Evolutionary conservation across 1,140 invertebrate genomes (phyloP).

Genomic region (Drosophila pectinifera): DNA sequence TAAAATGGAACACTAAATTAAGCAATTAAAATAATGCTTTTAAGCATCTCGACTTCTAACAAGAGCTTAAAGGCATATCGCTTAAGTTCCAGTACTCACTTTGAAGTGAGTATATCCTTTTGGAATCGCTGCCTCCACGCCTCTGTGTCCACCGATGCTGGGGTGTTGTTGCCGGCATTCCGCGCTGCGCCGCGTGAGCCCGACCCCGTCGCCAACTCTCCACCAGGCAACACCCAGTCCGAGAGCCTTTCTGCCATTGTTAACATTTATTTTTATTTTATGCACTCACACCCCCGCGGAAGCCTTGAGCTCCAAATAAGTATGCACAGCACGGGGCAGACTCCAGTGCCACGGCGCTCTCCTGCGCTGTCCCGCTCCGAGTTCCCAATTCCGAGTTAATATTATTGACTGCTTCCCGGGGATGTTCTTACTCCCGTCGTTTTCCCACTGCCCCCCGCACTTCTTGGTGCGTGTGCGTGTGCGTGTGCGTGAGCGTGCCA

Average conservation of each 20-base stretch:
- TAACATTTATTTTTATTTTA: constrained; percentile 83
- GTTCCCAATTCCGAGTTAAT: constrained; percentile 64
- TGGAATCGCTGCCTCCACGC: background rate
- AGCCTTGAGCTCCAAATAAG: constrained; percentile 77
- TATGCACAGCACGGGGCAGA: constrained; percentile 79
- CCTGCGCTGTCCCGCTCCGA: constrained; percentile 11
- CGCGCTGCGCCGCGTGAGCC: constrained; percentile 72
- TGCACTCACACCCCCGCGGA: constrained; percentile 62
- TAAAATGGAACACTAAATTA: too few species aligned
- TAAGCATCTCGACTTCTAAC: background rate
- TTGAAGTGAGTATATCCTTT: background rate
- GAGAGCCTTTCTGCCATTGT: constrained; percentile 78
- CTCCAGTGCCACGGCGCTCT: constrained; percentile 25
- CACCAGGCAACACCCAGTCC: constrained; percentile 48
- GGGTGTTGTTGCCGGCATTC: constrained; percentile 54
- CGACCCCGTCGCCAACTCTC: constrained; percentile 56
- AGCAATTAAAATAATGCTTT: background rate
- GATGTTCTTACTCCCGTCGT: constrained; percentile 23
- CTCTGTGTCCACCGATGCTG: background rate
- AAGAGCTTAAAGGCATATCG: background rate
- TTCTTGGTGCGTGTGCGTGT: constrained; percentile 40
- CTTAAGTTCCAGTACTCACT: background rate
- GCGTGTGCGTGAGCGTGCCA: constrained; percentile 71
- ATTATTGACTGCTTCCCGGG: constrained; percentile 74
- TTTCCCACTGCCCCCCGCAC: background rate